Conservation (phyloP, 2,797 vertebrate species). For the Pseudochromis fuscus region DNA sequence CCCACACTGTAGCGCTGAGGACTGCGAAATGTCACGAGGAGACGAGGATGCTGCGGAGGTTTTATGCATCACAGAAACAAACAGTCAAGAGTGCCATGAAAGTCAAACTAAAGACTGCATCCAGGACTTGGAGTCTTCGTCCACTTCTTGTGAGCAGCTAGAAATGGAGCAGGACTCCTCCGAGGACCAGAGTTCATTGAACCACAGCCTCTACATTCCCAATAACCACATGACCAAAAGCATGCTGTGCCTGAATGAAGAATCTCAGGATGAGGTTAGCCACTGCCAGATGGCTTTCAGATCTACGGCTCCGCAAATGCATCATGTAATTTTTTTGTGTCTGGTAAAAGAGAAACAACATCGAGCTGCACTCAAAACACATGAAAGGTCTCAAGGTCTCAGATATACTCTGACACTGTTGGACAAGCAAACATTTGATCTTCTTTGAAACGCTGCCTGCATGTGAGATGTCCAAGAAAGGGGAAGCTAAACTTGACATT, state of each 20-base stretch:
- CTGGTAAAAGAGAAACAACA: background rate
- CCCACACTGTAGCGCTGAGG: constrained; percentile 30
- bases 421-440: too few species aligned
- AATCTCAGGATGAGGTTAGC: constrained; percentile 85
- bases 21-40: constrained; percentile 16
- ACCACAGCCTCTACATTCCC: constrained; percentile 61
- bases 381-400: background rate
- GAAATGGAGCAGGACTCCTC: constrained; percentile 47
- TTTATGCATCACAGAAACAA: constrained; percentile 18
- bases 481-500: too few species aligned
- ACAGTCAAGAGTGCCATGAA: constrained; percentile 9
- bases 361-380: background rate
- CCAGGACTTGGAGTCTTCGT: constrained; percentile 24
- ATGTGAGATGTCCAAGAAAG: too few species aligned
- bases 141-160: constrained; percentile 36
- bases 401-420: too few species aligned
- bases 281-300: background rate
- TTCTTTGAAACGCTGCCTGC: too few species aligned
- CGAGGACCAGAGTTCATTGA: constrained; percentile 41
- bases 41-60: background rate
- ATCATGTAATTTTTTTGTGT: background rate
- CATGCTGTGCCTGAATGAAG: constrained; percentile 85
- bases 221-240: constrained; percentile 86
- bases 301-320: background rate
- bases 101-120: constrained; percentile 16